These are phyloP conservation scores for Zaprionus taronus DNA, from an alignment of 1,140 invertebrate genomes.

Conservation along the genomic window DNA sequence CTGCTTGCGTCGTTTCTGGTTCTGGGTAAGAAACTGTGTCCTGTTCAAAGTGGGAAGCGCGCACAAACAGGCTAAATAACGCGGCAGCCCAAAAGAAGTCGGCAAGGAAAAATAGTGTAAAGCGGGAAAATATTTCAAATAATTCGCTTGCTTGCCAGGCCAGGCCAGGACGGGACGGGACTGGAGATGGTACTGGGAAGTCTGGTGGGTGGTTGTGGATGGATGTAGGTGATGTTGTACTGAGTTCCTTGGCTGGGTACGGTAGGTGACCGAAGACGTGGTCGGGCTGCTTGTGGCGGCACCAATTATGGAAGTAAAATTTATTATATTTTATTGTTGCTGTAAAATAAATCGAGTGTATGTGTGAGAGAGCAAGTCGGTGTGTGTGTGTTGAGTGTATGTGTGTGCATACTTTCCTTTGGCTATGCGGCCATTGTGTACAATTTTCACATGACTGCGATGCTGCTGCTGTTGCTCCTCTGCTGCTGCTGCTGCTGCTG, in stretches of 20 bases:
- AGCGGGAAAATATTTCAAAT: conserved; percentile 65
- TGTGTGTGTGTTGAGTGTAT: conserved; percentile 20
- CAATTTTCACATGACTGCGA: conserved; percentile 46
- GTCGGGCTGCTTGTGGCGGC: conserved; percentile 64
- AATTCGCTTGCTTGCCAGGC: conserved; percentile 51
- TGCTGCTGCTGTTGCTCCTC: conserved; percentile 24
- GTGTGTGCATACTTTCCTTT: conserved; percentile 32
- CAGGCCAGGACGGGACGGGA: neutral
- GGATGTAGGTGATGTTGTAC: neutral
- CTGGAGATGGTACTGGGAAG: neutral
- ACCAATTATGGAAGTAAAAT: conserved; percentile 70
- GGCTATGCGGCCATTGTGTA: conserved; percentile 45
- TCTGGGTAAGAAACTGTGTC: conserved; percentile 45
- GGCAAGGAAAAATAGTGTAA: conserved; percentile 47
- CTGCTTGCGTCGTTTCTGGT: conserved; percentile 12
- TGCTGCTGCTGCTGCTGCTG: conserved; percentile 28
- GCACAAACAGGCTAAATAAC: conserved; percentile 24
- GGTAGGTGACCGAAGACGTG: conserved; percentile 44
- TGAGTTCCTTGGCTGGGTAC: neutral
- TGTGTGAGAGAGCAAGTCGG: neutral
- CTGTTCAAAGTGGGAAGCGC: conserved; percentile 25
- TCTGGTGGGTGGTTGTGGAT: neutral
- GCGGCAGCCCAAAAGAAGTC: conserved; percentile 33
- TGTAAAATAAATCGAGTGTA: conserved; percentile 59
- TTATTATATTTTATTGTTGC: conserved; percentile 72